These are phyloP conservation scores for Drosophila watanabei DNA, from an alignment of 1,140 invertebrate species.

Conservation along the genomic window DNA sequence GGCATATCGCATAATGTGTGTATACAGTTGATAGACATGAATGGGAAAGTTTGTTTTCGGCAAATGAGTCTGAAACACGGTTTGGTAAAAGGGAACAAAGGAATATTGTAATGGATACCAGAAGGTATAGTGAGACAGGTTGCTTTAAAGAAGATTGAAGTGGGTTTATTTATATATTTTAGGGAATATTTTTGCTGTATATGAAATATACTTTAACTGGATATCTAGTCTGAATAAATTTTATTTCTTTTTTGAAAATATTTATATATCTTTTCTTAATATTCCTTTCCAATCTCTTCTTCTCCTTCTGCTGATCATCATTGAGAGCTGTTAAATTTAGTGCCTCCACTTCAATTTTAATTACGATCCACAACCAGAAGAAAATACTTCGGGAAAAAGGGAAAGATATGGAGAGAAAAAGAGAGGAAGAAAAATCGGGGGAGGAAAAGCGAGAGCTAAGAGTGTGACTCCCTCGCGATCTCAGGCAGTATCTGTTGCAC, in stretches of 20 bases:
- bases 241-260: background rate
- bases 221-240: background rate
- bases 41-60: conserved; percentile 49
- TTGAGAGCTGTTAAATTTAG: conserved; percentile 82
- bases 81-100: conserved; percentile 33
- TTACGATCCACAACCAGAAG: conserved; percentile 56
- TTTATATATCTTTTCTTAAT: background rate
- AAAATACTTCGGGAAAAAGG: conserved; percentile 5
- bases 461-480: conserved; percentile 33
- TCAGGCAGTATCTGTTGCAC: conserved; percentile 74
- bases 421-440: conserved; percentile 17
- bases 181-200: background rate
- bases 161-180: background rate
- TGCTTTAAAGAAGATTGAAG: background rate
- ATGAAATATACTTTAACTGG: background rate
- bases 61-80: conserved; percentile 47
- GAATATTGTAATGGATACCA: conserved; percentile 16
- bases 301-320: conserved; percentile 30
- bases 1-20: conserved; percentile 58
- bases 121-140: background rate
- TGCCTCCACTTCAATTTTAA: conserved; percentile 83
- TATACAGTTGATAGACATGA: conserved; percentile 55
- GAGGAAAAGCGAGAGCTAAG: conserved; percentile 5
- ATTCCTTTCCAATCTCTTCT: background rate
- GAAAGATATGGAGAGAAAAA: background rate